Evolutionary conservation across 2,797 vertebrate species (phyloP).

Genomic region (Parauchenoglanis punctatus): DNA sequence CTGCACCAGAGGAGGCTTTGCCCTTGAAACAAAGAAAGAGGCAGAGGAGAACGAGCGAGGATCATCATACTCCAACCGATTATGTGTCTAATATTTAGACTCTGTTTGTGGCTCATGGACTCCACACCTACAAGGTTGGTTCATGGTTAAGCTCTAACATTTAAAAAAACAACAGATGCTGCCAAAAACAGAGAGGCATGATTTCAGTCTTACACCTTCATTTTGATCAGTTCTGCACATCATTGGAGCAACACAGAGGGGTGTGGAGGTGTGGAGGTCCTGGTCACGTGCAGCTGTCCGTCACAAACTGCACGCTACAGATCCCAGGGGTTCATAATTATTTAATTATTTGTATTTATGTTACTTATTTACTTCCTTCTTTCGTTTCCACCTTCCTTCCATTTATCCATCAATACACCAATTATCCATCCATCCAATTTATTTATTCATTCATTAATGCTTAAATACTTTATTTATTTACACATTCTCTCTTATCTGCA

Average conservation of each 20-base stretch:
- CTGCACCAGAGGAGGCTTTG: constrained; percentile 31
- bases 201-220: neutral
- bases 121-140: neutral
- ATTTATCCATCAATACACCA: neutral
- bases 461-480: too few species aligned
- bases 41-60: constrained; percentile 17
- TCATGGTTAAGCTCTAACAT: neutral
- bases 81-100: neutral
- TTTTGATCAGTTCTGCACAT: neutral
- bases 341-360: neutral
- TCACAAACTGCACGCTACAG: neutral
- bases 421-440: neutral
- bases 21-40: constrained; percentile 50
- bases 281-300: neutral
- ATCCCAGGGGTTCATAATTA: neutral
- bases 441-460: neutral
- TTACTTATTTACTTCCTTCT: neutral
- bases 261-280: neutral
- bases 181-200: neutral
- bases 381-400: neutral
- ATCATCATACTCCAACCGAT: neutral
- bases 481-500: too few species aligned
- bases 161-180: too few species aligned
- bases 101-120: neutral
- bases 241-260: neutral